phyloP scores from a whole-genome alignment of 2,113 vertebrate species.

The Podiceps cristatus region DNA sequence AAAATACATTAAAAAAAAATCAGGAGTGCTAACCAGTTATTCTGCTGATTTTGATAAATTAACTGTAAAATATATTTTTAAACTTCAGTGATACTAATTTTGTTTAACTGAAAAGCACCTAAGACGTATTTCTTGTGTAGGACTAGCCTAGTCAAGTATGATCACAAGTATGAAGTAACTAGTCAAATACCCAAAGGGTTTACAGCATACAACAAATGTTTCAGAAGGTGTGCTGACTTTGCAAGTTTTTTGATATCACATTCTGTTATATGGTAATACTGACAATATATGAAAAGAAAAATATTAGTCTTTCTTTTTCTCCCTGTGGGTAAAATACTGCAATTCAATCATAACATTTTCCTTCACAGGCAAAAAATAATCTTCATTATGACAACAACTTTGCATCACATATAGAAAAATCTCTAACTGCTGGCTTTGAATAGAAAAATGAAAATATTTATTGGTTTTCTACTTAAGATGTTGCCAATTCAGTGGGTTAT shows the following conservation, averaged over 20 bases:
- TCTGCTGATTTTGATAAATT: not conserved
- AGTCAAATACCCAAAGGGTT: not conserved
- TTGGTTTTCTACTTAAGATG: not conserved
- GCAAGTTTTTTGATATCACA: slow-evolving; percentile 15
- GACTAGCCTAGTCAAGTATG: not conserved
- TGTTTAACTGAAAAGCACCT: not conserved
- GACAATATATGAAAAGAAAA: slow-evolving; percentile 24
- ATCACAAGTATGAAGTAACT: not conserved
- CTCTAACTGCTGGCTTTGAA: not conserved
- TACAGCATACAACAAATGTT: not conserved
- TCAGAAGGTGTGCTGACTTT: slow-evolving; percentile 32
- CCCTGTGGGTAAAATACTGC: not conserved
- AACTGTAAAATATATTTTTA: not conserved
- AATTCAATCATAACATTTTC: not conserved
- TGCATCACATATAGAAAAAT: not conserved
- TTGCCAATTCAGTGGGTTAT: not conserved
- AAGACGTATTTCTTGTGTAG: not conserved
- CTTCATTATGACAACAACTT: not conserved
- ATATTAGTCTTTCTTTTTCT: slow-evolving; percentile 9
- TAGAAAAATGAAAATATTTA: not conserved
- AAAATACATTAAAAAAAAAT: not conserved
- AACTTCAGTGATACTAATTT: not conserved
- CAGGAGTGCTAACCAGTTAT: not conserved
- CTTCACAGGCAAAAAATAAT: not conserved
- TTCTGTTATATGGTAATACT: slow-evolving; percentile 15